Percentiles rank a stretch among this genome's conserved stretches.
These are phyloP conservation scores for Cepphus grylle DNA, from an alignment of 2,113 vertebrate species.

Conservation along the genomic window DNA sequence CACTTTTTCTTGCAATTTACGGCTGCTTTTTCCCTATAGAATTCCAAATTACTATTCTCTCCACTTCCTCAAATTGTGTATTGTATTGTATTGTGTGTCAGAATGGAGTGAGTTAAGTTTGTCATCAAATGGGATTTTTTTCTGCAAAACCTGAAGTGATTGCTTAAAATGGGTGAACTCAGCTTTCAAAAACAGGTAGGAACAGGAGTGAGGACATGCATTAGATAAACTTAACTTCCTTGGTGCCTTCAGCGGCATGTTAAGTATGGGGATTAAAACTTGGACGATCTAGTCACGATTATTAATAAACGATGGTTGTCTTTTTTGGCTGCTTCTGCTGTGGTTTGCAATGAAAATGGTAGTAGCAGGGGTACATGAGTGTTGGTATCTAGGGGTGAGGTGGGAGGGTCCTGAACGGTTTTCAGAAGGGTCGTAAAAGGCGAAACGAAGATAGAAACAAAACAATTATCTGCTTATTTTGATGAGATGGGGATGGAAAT, in stretches of 20 bases:
- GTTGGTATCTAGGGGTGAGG: not conserved
- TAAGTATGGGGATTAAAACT: not conserved
- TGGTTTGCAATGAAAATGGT: not conserved
- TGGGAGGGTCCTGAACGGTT: not conserved
- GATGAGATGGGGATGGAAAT: not conserved
- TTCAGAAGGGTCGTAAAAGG: not conserved
- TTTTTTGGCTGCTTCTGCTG: not conserved
- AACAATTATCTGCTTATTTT: not conserved
- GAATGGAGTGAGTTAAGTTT: not conserved
- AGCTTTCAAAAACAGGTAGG: not conserved
- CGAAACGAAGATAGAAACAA: not conserved
- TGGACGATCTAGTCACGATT: not conserved
- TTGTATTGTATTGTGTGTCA: not conserved
- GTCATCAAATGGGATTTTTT: not conserved
- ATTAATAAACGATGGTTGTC: not conserved
- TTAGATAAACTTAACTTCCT: not conserved
- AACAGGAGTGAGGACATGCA: not conserved
- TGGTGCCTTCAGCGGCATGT: not conserved
- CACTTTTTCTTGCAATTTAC: not conserved
- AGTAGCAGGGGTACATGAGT: not conserved
- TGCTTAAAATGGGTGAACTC: not conserved
- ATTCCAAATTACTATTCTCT: not conserved
- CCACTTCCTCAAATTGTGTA: not conserved
- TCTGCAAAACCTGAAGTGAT: not conserved
- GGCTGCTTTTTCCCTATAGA: not conserved